Evolutionary conservation across 2,113 vertebrate species (phyloP).

Genomic region (Oryzias celebensis): DNA sequence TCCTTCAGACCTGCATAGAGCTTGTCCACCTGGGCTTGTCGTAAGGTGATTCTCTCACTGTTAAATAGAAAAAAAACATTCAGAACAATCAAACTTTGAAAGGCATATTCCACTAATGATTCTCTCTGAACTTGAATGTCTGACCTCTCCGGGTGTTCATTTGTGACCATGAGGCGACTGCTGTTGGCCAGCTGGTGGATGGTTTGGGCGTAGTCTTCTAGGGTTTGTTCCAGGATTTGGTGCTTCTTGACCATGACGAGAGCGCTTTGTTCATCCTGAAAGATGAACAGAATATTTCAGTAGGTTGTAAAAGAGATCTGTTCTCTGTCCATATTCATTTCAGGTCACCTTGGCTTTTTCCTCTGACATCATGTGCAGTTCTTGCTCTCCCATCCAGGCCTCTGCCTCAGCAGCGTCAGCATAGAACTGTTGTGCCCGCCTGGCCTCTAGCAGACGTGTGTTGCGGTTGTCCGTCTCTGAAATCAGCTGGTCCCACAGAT

Average conservation of each 20-base stretch:
- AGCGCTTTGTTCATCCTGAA: slow-evolving; percentile 90
- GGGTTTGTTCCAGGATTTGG: slow-evolving; percentile 86
- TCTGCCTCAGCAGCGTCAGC: slow-evolving; percentile 87
- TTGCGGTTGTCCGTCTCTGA: slow-evolving; percentile 82
- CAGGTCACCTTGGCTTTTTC: slow-evolving; percentile 89
- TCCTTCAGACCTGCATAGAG: slow-evolving; percentile 89
- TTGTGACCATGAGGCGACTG: slow-evolving; percentile 87
- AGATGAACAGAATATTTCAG: background rate
- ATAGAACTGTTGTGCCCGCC: slow-evolving; percentile 90
- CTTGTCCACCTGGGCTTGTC: slow-evolving; percentile 91
- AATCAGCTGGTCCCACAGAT: slow-evolving; percentile 84
- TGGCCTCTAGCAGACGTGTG: slow-evolving; percentile 80
- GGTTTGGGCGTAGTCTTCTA: slow-evolving; percentile 88
- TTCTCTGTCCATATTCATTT: background rate
- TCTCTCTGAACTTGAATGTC: slow-evolving; percentile 1
- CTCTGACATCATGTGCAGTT: slow-evolving; percentile 94
- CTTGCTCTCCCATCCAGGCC: slow-evolving; percentile 96
- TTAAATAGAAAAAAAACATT: background rate
- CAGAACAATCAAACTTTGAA: background rate
- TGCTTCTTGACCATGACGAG: slow-evolving; percentile 93
- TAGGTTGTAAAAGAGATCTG: background rate
- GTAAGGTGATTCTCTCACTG: slow-evolving; percentile 84
- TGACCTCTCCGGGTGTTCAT: slow-evolving; percentile 90
- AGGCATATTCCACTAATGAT: background rate
- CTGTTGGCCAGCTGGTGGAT: slow-evolving; percentile 87